Evolutionary conservation across 64 coral and sea anemone genomes (phyloP), one percentile per base, ranked within the genome.

Genomic region (Platygyra sinensis): DNA sequence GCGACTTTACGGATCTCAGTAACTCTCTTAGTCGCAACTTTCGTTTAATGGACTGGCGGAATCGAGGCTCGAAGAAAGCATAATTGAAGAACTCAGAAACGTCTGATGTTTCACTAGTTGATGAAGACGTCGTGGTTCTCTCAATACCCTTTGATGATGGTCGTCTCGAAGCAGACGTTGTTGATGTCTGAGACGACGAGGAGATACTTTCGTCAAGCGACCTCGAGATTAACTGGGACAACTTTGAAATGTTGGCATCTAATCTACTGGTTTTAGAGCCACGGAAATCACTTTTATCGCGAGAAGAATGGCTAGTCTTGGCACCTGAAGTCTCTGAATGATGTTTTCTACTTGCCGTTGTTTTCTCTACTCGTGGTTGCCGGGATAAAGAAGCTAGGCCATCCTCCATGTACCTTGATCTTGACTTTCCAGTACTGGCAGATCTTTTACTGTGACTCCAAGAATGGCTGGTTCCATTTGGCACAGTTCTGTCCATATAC

Each of bases 31-130:
- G 33, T 20, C 39, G 33, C 13, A 85, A 28, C 39, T 85, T 85
- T 25, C 71, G 38, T 71, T 49, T 49, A 25, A 85, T 85, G 60
- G 81, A 85, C 0, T 61, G 46, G 20, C 81, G 81, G 19, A 85
- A 60, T 25, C 63, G 64, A 69, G 81, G 81, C 24, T 85, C 81
- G 20, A 85, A 71, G n/a, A 85, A 85, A 22, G 81, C 81, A 50
- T 85, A 85, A 71, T 85, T 85, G 36, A 85, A 85, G 25, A 46
- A 85, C 51, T 85, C 81, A 18, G 81, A 85, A 50, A 85, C 63
- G 13, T 72, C 81, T 19, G 81, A 85, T 1, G 62, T 67, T 51
- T 72, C 81, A 72, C 81, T 85, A 25, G 65, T 69, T 24, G 81
- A 85, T 10, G 81, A 85, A 1, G 62, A 50, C 63, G 52, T 49